Conservation (phyloP, 2,888 invertebrate species). For the Gortyna flavago region DNA sequence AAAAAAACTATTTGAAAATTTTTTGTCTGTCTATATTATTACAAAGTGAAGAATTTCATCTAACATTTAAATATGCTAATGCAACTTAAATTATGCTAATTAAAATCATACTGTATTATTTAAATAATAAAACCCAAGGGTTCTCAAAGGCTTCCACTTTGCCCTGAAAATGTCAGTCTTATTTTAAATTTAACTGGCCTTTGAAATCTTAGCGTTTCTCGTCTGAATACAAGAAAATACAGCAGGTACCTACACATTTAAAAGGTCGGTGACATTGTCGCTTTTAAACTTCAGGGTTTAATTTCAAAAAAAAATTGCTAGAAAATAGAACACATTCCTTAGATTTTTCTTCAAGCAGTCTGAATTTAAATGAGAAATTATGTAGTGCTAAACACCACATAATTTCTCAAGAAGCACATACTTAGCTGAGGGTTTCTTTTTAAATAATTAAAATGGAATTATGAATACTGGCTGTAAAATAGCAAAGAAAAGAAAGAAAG, state of each 20-base stretch:
- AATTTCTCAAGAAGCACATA: conserved; percentile 9
- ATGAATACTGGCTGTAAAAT: not conserved
- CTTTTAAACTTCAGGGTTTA: conserved; percentile 47
- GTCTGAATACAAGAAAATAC: conserved; percentile 56
- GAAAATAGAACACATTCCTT: conserved; percentile 38
- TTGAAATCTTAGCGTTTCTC: conserved; percentile 55
- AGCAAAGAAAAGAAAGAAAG: no score
- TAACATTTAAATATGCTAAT: conserved; percentile 23
- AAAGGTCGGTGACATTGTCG: conserved; percentile 48
- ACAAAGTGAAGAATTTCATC: not conserved
- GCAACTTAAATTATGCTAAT: conserved; percentile 36
- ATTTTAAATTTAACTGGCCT: conserved; percentile 51
- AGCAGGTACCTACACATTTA: conserved; percentile 43
- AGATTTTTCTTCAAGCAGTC: conserved; percentile 33
- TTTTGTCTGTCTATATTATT: no score
- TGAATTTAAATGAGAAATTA: conserved; percentile 33
- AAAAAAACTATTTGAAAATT: no score
- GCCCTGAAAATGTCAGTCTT: conserved; percentile 44
- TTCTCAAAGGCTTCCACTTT: conserved; percentile 37
- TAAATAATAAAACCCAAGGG: conserved; percentile 53
- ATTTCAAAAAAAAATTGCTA: conserved; percentile 53
- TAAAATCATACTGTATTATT: conserved; percentile 48
- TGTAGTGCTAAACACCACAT: conserved; percentile 23
- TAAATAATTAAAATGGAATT: not conserved
- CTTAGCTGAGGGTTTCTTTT: not conserved